Percentiles rank a stretch among this genome's conserved stretches.
These are phyloP conservation scores for Sternarchorhynchus goeldii DNA, from an alignment of 2,797 vertebrate species.

Conservation along the genomic window DNA sequence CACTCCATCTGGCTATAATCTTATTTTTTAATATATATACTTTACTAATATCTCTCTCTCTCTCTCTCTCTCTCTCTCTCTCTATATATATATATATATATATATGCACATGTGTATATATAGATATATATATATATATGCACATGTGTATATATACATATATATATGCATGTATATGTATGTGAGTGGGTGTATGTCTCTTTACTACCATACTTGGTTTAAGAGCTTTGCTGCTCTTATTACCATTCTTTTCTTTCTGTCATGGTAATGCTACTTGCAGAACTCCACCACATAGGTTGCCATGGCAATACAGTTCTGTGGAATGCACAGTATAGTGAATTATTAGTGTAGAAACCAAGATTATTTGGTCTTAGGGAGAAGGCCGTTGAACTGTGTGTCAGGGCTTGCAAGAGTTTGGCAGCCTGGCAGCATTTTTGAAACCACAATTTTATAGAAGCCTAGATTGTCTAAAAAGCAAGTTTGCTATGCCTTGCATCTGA, in stretches of 20 bases:
- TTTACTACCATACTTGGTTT: constrained; percentile 36
- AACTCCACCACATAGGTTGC: constrained; percentile 67
- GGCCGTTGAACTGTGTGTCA: constrained; percentile 20
- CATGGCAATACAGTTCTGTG: constrained; percentile 66
- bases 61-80: too few species aligned
- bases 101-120: too few species aligned
- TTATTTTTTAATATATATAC: too few species aligned
- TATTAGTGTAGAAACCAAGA: constrained; percentile 40
- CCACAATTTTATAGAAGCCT: neutral
- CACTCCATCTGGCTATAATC: too few species aligned
- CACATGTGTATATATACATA: neutral
- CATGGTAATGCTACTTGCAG: constrained; percentile 58
- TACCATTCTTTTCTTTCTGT: constrained; percentile 45
- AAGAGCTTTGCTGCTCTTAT: constrained; percentile 35
- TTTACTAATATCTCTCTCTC: too few species aligned
- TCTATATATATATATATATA: too few species aligned
- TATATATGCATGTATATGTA: constrained; percentile 2
- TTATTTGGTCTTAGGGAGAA: constrained; percentile 1
- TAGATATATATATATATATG: too few species aligned
- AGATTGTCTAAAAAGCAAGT: constrained; percentile 37
- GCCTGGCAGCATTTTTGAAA: constrained; percentile 8
- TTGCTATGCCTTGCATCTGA: constrained; percentile 37
- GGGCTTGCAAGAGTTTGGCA: constrained; percentile 9
- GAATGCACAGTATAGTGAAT: constrained; percentile 46
- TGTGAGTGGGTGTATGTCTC: constrained; percentile 9